Evolutionary conservation across 2,113 vertebrate genomes (phyloP).

Genomic region (Empidonax traillii): DNA sequence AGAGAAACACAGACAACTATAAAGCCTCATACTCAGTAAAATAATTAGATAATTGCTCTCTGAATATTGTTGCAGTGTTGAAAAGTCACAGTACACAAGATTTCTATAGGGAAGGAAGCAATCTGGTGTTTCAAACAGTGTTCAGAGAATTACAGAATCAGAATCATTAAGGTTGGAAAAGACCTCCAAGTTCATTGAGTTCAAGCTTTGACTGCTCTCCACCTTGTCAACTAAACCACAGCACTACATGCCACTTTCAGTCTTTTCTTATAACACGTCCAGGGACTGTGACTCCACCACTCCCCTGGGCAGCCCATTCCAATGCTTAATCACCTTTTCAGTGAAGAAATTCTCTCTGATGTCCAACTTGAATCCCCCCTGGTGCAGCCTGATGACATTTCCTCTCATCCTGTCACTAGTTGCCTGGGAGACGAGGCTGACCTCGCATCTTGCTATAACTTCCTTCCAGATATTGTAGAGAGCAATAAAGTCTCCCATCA

Average conservation of each 20-base stretch:
- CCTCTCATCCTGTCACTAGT: not conserved
- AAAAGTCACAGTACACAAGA: not conserved
- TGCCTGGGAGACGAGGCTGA: fast-evolving
- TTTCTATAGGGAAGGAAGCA: not conserved
- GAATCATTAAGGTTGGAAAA: not conserved
- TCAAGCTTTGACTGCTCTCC: not conserved
- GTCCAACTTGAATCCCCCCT: not conserved
- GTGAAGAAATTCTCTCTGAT: not conserved
- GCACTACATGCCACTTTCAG: not conserved
- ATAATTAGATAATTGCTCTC: not conserved
- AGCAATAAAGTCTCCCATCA: fast-evolving
- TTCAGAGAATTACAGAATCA: not conserved
- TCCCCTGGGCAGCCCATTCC: not conserved
- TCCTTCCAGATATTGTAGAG: fast-evolving
- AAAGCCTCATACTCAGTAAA: not conserved
- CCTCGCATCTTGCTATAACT: fast-evolving
- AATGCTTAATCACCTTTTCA: not conserved
- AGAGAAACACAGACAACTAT: not conserved
- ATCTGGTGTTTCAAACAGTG: not conserved
- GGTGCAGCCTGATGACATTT: not conserved
- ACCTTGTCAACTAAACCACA: not conserved
- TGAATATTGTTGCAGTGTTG: not conserved
- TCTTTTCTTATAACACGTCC: not conserved
- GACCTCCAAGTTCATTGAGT: not conserved
- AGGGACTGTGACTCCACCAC: not conserved